Conservation (phyloP, 2,113 vertebrate species). For the Tapirus terrestris region DNA sequence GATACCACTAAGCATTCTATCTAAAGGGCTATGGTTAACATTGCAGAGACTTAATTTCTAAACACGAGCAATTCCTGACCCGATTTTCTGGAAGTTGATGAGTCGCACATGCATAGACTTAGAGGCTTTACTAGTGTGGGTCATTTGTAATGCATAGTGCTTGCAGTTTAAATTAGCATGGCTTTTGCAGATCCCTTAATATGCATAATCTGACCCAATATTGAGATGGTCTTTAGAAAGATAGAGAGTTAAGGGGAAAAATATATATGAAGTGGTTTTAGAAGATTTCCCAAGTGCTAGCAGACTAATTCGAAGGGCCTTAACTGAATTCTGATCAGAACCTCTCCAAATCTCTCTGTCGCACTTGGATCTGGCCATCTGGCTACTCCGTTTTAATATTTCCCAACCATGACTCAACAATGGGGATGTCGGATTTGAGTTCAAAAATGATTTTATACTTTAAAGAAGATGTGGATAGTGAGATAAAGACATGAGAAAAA, state of each 20-base stretch:
- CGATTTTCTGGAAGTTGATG: conserved; percentile 71
- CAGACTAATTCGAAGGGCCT: conserved; percentile 78
- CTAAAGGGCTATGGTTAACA: background rate
- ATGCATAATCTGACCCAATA: conserved; percentile 86
- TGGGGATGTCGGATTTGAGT: background rate
- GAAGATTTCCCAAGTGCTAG: conserved; percentile 82
- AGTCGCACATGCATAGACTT: conserved; percentile 56
- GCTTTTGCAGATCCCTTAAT: conserved; percentile 83
- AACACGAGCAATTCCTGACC: conserved; percentile 64
- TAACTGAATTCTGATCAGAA: conserved; percentile 80
- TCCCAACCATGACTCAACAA: conserved; percentile 67
- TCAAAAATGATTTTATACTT: background rate
- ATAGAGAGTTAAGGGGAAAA: conserved; percentile 81
- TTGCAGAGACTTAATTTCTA: conserved; percentile 62
- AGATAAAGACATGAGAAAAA: background rate
- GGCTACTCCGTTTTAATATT: conserved; percentile 69
- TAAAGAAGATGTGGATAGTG: background rate
- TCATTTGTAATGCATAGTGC: conserved; percentile 79
- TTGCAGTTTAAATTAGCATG: conserved; percentile 80
- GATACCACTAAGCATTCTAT: background rate
- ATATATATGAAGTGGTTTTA: conserved; percentile 81
- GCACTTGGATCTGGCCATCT: conserved; percentile 68
- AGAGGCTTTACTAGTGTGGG: conserved; percentile 70
- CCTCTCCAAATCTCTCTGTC: conserved; percentile 53
- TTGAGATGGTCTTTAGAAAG: conserved; percentile 83